Conservation (phyloP, 92 coral and sea anemone species). For the Umimayanthus kanabou region DNA sequence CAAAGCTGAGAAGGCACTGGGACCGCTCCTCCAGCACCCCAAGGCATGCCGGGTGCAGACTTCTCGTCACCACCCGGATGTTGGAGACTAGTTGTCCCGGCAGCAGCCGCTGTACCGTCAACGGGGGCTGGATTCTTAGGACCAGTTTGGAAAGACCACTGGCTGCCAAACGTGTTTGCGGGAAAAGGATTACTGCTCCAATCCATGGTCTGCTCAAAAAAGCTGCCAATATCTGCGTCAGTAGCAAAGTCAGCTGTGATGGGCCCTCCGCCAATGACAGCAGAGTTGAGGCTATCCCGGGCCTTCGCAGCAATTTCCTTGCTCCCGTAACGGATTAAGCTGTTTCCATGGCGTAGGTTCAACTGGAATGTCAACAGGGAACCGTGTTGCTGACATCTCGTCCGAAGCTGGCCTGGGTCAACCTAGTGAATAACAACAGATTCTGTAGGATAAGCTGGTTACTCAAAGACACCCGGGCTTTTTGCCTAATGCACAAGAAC, state of each 20-base stretch:
- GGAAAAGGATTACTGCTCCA: constrained; percentile 85
- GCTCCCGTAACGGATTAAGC: constrained; percentile 94
- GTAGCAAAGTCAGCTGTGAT: constrained; percentile 94
- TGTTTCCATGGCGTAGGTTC: constrained; percentile 94
- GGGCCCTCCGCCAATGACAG: constrained; percentile 67
- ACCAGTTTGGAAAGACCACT: constrained; percentile 66
- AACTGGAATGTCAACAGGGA: constrained; percentile 90
- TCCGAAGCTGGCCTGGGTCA: constrained; percentile 82
- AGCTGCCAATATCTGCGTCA: constrained; percentile 93
- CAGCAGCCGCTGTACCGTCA: constrained; percentile 25
- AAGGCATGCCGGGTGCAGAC: constrained; percentile 62
- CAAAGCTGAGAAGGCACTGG: constrained; percentile 86
- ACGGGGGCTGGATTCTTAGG: constrained; percentile 6
- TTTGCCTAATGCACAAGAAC: background rate
- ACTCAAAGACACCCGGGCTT: too few relatives aligned
- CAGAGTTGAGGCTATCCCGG: constrained; percentile 73
- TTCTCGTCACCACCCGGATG: constrained; percentile 26
- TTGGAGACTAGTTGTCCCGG: constrained; percentile 39
- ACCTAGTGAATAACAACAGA: constrained; percentile 58
- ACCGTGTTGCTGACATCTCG: constrained; percentile 92
- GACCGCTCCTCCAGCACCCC: constrained; percentile 66
- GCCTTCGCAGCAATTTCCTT: constrained; percentile 94
- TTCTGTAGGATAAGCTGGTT: background rate
- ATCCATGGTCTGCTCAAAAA: constrained; percentile 97
- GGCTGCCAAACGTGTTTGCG: constrained; percentile 64